Base-by-base conservation (phyloP, 2,888 invertebrate genomes). In the Lycaena phlaeas region DNA sequence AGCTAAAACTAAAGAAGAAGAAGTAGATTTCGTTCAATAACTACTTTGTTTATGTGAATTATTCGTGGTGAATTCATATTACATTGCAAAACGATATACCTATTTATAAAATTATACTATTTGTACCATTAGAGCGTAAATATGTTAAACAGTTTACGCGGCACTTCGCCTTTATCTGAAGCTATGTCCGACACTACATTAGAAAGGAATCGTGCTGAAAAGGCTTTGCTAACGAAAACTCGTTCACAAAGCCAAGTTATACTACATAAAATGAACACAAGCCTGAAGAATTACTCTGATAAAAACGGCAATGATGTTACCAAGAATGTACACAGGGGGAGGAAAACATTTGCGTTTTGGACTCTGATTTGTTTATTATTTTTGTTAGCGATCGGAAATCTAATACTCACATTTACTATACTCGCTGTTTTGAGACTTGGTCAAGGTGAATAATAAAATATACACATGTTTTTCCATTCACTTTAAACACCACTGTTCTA, bases 371-470 rank as follows among this genome's bases (percentile, higher is more conserved):
- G 86, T 31, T 71, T 93, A 26, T 68, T 93, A 4, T 87, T 92
- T 40, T 70, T 93, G 4, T 69, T 95, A 12, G 92, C 93, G 0
- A 85, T 93, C 28, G 93, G 93, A 7, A 95, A 95, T 76, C 84
- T 95, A 38, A 76, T 93, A 27, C 73, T 95, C 2, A 95, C 94
- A 0, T 86, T 94, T 27, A 91, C 92, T 0, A 92, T 96, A 39
- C 86, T 95, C 42, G 91, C 92, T 4, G 94, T 95, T 0, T 67
- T 96, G 29, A 85, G 92, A 43, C 85, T 96, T 43, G 94, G 94
- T 0, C 89, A 89, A 63, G 84, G 85, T 85, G 64, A 55, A 38
- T 37, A 9, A 7, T 14, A 9, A 26, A 9, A 27, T 40, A 34
- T 27, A n/a, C n/a, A n/a, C n/a, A n/a, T n/a, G n/a, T n/a, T n/a